Conservation (phyloP, 2,888 invertebrate genomes). For the Drosophila falleni region DNA sequence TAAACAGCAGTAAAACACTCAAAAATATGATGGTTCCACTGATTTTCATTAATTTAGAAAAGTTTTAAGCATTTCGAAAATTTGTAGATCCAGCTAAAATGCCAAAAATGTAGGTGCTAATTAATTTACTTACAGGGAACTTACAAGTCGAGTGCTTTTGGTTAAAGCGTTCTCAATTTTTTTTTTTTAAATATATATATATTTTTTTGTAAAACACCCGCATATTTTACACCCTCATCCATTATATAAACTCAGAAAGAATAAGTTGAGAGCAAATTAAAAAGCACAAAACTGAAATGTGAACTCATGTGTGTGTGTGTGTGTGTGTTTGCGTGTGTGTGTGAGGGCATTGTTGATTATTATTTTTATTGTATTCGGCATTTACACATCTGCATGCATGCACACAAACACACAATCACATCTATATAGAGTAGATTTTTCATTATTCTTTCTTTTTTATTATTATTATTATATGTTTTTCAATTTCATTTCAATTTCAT, state of each 20-base stretch:
- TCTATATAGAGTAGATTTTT: conserved; percentile 53
- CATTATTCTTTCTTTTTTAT: conserved; percentile 70
- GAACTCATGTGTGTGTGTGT: conserved; percentile 39
- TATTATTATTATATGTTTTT: conserved; percentile 64
- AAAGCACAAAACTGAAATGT: conserved; percentile 57
- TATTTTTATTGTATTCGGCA: conserved; percentile 76
- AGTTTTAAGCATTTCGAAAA: not conserved
- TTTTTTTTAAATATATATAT: conserved; percentile 3
- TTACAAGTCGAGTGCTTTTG: not conserved
- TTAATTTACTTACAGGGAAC: not conserved
- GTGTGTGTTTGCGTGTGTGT: conserved; percentile 27
- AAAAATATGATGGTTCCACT: not conserved
- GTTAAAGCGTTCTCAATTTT: not conserved
- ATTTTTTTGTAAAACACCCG: conserved; percentile 29
- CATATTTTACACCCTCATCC: conserved; percentile 53
- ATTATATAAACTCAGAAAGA: conserved; percentile 42
- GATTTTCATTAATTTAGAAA: not conserved
- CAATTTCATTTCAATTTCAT: conserved; percentile 71
- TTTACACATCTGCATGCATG: conserved; percentile 62
- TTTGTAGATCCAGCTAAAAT: no score
- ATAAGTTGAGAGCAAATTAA: conserved; percentile 62
- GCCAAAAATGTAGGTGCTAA: no score
- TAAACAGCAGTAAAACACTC: not conserved
- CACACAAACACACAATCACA: conserved; percentile 6
- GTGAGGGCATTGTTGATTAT: conserved; percentile 71